Evolutionary conservation across 2,113 vertebrate species (phyloP).

Genomic region (Sterrhoptilus dennistouni): DNA sequence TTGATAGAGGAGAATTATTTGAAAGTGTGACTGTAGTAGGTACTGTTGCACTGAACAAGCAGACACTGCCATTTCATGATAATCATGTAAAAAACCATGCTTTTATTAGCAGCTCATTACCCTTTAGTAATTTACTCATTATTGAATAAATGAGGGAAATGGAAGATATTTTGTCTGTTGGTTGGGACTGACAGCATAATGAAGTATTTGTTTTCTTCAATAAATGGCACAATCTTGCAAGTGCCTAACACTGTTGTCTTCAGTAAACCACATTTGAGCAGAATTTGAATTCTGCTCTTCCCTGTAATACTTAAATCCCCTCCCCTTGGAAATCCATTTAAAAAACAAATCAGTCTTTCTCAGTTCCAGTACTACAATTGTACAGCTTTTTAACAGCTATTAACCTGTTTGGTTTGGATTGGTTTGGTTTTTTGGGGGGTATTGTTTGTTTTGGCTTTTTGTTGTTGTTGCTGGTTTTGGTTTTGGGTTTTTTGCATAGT

Average conservation of each 20-base stretch:
- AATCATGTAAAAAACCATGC: not conserved
- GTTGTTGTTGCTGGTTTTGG: not conserved
- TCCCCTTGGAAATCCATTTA: not conserved
- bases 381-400: not conserved
- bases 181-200: slow-evolving; percentile 16
- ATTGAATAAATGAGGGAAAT: slow-evolving; percentile 41
- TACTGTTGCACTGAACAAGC: not conserved
- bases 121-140: slow-evolving; percentile 46
- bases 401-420: not conserved
- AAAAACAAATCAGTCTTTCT: not conserved
- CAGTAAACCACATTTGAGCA: not conserved
- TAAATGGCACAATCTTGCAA: not conserved
- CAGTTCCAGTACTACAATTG: not conserved
- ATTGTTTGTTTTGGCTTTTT: not conserved
- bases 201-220: slow-evolving; percentile 43
- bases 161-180: slow-evolving; percentile 27
- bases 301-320: not conserved
- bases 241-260: not conserved
- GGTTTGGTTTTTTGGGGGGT: not conserved
- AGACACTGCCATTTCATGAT: not conserved
- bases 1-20: not conserved
- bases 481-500: not conserved
- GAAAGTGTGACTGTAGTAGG: not conserved
- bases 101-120: slow-evolving; percentile 43
- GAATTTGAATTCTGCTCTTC: not conserved